These are phyloP conservation scores for Itoplectis maculator DNA, from an alignment of 2,888 invertebrate genomes.

Conservation along the genomic window DNA sequence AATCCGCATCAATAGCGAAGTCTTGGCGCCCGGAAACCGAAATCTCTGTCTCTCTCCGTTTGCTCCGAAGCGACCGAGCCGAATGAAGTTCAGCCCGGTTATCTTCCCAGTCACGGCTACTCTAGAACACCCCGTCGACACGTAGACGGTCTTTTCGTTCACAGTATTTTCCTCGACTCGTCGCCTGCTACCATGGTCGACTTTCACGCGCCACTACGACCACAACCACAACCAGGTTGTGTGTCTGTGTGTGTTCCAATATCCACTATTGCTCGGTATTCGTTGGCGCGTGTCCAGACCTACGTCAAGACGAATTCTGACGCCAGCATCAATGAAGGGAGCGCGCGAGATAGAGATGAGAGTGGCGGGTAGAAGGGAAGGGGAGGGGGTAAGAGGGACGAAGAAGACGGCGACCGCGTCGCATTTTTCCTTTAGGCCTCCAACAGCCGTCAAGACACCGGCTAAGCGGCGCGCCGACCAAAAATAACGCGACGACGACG, in stretches of 20 bases:
- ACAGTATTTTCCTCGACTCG: conserved; percentile 30
- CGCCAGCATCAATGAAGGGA: conserved; percentile 82
- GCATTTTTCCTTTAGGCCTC: conserved; percentile 28
- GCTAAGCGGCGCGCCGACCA: background rate
- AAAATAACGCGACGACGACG: conserved; percentile 4
- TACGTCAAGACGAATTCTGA: conserved; percentile 80
- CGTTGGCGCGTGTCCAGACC: conserved; percentile 78
- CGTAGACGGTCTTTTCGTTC: conserved; percentile 50
- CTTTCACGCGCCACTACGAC: conserved; percentile 7
- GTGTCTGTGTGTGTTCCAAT: background rate
- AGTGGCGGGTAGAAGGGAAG: background rate
- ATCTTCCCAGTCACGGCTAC: conserved; percentile 59
- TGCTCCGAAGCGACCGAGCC: conserved; percentile 21
- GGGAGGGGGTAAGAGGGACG: background rate
- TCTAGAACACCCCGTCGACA: conserved; percentile 33
- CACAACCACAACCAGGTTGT: too few relatives aligned
- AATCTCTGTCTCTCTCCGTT: too few relatives aligned
- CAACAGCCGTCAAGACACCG: conserved; percentile 20
- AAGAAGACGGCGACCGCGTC: conserved; percentile 3
- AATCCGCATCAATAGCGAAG: too few relatives aligned
- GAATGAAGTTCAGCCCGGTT: conserved; percentile 47
- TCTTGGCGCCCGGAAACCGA: too few relatives aligned
- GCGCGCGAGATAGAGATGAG: conserved; percentile 27
- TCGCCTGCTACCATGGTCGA: too few relatives aligned
- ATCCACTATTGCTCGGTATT: conserved; percentile 43